Evolutionary conservation across 1,140 invertebrate genomes (phyloP).

Genomic region (Nasonia giraulti): DNA sequence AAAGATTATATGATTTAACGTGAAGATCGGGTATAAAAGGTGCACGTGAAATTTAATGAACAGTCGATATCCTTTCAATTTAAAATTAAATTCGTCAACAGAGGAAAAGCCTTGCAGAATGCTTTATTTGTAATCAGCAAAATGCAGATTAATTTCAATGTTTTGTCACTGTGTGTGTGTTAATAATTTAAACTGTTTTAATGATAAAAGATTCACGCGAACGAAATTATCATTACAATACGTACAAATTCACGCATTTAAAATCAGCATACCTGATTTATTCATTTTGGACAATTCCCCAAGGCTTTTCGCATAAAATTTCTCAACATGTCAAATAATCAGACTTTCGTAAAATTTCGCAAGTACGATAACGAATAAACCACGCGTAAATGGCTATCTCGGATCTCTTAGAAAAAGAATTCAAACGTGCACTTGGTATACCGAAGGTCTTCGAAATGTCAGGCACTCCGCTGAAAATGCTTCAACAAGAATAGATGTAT

Average conservation of each 20-base stretch:
- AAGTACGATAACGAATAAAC: neutral
- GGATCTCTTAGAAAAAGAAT: conserved; percentile 10
- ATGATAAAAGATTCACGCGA: neutral
- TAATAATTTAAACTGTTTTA: neutral
- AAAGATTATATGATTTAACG: conserved; percentile 60
- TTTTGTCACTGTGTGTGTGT: neutral
- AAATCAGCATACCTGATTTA: neutral
- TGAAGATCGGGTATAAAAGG: conserved; percentile 54
- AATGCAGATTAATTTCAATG: neutral
- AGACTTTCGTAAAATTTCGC: neutral
- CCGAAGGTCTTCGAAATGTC: conserved; percentile 62
- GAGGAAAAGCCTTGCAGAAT: neutral
- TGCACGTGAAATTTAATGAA: conserved; percentile 55
- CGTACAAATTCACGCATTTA: neutral
- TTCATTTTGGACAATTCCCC: neutral
- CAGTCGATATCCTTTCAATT: neutral
- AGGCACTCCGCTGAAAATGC: conserved; percentile 68
- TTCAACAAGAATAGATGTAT: conserved; percentile 66
- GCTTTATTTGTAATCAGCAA: neutral
- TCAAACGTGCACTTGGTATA: conserved; percentile 52
- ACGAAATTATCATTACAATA: neutral
- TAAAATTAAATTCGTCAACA: neutral
- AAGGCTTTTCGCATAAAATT: neutral
- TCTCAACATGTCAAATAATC: neutral
- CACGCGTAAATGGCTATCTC: too few species aligned